Evolutionary conservation across 2,888 invertebrate species (phyloP).

Genomic region (Ormia ochracea): DNA sequence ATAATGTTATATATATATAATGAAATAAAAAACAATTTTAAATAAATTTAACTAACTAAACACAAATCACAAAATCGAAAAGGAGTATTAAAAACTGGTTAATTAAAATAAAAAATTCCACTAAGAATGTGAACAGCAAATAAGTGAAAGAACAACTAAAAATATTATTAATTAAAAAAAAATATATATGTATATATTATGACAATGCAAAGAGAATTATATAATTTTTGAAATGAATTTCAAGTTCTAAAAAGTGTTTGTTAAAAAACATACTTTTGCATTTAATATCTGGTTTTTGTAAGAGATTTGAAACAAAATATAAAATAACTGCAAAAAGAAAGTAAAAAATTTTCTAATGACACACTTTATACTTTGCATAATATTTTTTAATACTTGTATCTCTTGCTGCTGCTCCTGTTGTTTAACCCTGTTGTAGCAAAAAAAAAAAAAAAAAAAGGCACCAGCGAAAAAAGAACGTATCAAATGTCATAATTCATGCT

Average conservation of each 20-base stretch:
- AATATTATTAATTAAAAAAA: not conserved
- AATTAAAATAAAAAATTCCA: not conserved
- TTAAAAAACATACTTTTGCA: not conserved
- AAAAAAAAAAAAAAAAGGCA: constrained; percentile 14
- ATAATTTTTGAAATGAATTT: constrained; percentile 8
- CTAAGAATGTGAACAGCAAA: not conserved
- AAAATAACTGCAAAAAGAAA: not conserved
- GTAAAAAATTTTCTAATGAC: constrained; percentile 15
- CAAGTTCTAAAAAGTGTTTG: not conserved
- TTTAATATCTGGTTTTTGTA: not conserved
- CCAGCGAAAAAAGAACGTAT: constrained; percentile 34
- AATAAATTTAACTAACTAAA: not conserved
- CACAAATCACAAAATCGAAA: not conserved
- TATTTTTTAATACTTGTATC: constrained; percentile 23
- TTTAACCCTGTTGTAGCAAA: constrained; percentile 21
- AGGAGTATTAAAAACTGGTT: not conserved
- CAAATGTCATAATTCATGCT: constrained; percentile 65
- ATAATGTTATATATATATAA: no score
- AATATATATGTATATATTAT: not conserved
- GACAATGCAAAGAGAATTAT: not conserved
- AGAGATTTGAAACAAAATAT: not conserved
- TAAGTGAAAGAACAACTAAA: not conserved
- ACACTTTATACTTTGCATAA: constrained; percentile 45
- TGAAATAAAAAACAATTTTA: not conserved
- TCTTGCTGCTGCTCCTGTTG: not conserved